Evolutionary conservation across 2,888 invertebrate genomes (phyloP), one percentile per base, ranked within the genome.

Genomic region (Dyspetes luteomarginatus): DNA sequence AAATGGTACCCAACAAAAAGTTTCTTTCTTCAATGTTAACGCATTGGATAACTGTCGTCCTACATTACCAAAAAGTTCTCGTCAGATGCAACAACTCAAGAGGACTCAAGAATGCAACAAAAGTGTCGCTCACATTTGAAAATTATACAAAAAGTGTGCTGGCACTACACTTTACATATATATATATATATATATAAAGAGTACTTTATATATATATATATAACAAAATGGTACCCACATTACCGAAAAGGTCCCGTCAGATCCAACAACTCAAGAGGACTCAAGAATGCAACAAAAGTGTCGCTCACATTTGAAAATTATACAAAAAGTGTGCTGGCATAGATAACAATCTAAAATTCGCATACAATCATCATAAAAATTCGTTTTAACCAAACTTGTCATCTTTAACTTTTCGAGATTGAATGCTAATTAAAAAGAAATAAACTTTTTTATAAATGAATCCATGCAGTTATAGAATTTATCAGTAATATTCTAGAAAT

Each of bases 21-120:
- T 75, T 79, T 75, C n/a, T 15, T 28, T 67, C 17, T 30, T 36
- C 60, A 55, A 60, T 72, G 67, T 60, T 67, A 60, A 60, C 43
- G 60, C 55, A 55, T 69, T 22, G 52, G 41, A 62, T 69, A 76
- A 69, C 58, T 69, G 69, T 76, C 76, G 43, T 62, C 68, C 60
- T 30, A 43, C 45, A 55, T 36, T 62, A 41, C 30, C 28, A 60
- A 60, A 80, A 71, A 69, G 26, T 80, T 65, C 67, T 72, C 43
- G 65, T 55, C 75, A 62, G 48, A 72, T 56, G 60, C 45, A 65
- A 19, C 52, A 15, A 43, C 60, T 72, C 52, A 7, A 19, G 15
- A n/a, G 48, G 45, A 1, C 43, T 67, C 62, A 45, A 36, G 68
- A 64, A 45, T 26, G 3, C 9, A 12, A 36, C 36, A 36, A 36